Conservation (phyloP, 1,140 invertebrate genomes). For the Lamellibrachia luymesi region DNA sequence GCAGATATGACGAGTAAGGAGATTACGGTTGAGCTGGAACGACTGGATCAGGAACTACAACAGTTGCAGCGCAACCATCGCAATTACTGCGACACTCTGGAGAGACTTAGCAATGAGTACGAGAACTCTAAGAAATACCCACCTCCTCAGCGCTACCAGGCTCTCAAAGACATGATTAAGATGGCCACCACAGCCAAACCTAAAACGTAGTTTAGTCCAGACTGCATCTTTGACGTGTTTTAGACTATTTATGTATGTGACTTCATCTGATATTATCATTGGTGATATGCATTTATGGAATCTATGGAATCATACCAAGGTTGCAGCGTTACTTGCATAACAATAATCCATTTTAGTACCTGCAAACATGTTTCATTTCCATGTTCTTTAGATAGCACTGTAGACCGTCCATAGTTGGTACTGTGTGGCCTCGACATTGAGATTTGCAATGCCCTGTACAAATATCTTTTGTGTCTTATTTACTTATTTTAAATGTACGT, state of each 20-base stretch:
- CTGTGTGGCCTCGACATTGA: background rate
- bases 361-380: background rate
- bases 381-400: background rate
- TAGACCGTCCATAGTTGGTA: background rate
- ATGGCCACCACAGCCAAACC: conserved; percentile 27
- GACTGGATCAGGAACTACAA: background rate
- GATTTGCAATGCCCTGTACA: background rate
- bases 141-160: conserved; percentile 42
- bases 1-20: conserved; percentile 10
- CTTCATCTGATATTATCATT: background rate
- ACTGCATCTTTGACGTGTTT: background rate
- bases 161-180: conserved; percentile 47
- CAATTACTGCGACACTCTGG: conserved; percentile 37
- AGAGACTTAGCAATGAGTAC: conserved; percentile 43
- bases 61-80: background rate
- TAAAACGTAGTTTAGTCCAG: background rate
- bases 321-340: background rate
- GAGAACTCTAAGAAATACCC: conserved; percentile 46
- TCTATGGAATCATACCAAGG: background rate
- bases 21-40: background rate
- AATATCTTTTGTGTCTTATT: background rate
- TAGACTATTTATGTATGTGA: background rate
- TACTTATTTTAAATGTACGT: background rate
- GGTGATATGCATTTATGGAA: background rate
- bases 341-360: background rate